Evolutionary conservation across 2,797 vertebrate species (phyloP).

Genomic region (Garrulus glandarius): DNA sequence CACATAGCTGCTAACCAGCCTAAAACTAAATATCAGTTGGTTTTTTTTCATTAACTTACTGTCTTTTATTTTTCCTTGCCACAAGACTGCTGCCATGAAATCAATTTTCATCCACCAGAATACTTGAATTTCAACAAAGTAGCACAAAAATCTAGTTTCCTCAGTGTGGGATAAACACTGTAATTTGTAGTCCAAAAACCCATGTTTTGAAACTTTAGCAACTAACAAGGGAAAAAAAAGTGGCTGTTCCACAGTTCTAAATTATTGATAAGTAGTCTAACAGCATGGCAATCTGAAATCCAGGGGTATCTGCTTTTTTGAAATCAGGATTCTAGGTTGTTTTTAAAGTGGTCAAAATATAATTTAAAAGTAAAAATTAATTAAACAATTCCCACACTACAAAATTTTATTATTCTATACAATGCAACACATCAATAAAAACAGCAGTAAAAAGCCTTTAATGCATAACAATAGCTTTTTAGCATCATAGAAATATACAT

Average conservation of each 20-base stretch:
- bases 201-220: background rate
- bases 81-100: background rate
- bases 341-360: background rate
- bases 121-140: background rate
- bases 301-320: background rate
- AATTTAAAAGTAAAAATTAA: constrained; percentile 58
- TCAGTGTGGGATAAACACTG: background rate
- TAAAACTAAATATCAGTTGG: background rate
- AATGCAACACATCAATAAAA: constrained; percentile 56
- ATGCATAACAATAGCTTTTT: constrained; percentile 65
- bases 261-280: background rate
- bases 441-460: constrained; percentile 52
- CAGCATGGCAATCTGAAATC: background rate
- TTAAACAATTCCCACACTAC: constrained; percentile 3
- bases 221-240: background rate
- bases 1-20: background rate
- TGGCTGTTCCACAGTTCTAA: background rate
- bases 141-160: background rate
- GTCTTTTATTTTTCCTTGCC: background rate
- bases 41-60: fast-evolving
- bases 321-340: background rate
- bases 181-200: background rate
- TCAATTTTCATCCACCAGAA: background rate
- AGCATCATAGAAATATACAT: constrained; percentile 68
- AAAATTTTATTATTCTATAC: constrained; percentile 50